Evolutionary conservation across 2,888 invertebrate genomes (phyloP), one percentile per base, ranked within the genome.

Genomic region (Heliconius erato): DNA sequence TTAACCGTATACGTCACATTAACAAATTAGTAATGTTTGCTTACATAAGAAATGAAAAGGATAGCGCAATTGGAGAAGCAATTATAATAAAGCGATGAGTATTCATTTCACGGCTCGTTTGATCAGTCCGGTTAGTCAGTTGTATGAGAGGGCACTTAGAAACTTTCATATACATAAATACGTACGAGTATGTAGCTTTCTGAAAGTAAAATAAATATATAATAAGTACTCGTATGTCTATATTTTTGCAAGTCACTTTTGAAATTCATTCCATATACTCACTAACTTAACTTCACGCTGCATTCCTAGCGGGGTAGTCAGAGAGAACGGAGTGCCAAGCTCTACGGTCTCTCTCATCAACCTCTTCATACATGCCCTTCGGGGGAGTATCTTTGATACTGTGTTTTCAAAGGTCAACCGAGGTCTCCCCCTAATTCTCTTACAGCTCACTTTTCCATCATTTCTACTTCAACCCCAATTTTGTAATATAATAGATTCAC

Each of bases 21-120:
- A 78, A 68, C 23, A 71, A 69, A 74, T 40, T 40, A 11, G 1
- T 28, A 68, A 82, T 77, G 86, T 86, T 76, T 35, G 59, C 59
- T n/a, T 35, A 76, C 40, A 76, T 76, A 63, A 76, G 35, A 76
- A 76, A 76, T n/a, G 63, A 35, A 63, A 59, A 76, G 76, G 76
- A 63, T 84, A 59, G 79, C 86, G 65, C 67, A 89, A 90, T 89
- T 88, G 87, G 87, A 86, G 85, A 83, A 89, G 89, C 90, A 92
- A 92, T 93, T 91, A 90, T 90, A 89, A 91, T 89, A 87, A 89
- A 90, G 87, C 89, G 89, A 89, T 88, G 88, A 87, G 88, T 86
- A 86, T 88, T 88, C 88, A 92, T 92, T 92, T 92, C 91, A 92
- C 89, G 92, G 91, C 87, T 91, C 91, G 90, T 91, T 92, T 81